Percentiles rank a stretch among this genome's conserved stretches.
Evolutionary conservation across 2,888 invertebrate genomes (phyloP).

Genomic region (Sphaerophoria rueppellii): DNA sequence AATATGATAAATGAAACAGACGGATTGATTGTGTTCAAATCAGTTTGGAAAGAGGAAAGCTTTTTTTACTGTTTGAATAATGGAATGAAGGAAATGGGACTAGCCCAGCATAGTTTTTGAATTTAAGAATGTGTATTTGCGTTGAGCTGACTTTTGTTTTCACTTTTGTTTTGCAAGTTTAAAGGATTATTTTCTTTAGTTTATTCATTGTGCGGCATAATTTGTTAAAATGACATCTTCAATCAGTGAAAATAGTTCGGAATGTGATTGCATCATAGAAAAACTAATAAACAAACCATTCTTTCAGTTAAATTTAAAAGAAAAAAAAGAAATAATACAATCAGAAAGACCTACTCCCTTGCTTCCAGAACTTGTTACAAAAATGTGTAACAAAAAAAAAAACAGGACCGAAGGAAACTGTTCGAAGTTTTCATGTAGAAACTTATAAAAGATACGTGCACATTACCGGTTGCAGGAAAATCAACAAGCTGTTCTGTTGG

Average conservation of each 20-base stretch:
- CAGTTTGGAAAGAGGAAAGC: too few species aligned
- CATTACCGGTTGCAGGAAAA: background rate
- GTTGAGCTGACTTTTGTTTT: background rate
- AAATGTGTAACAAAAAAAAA: slow-evolving; percentile 7
- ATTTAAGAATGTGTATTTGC: background rate
- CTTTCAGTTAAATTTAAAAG: too few species aligned
- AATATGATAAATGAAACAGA: too few species aligned
- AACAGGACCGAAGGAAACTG: slow-evolving; percentile 1
- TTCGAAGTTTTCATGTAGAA: slow-evolving; percentile 7
- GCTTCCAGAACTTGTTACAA: slow-evolving; percentile 2
- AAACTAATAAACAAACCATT: slow-evolving; percentile 9
- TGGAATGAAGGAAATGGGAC: slow-evolving; percentile 5
- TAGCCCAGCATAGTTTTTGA: background rate
- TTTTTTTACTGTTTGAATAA: background rate
- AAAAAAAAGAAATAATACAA: too few species aligned
- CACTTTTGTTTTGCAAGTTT: background rate
- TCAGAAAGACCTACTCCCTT: slow-evolving; percentile 6
- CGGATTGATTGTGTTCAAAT: too few species aligned
- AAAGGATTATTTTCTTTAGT: slow-evolving; percentile 4
- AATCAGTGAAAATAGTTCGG: background rate
- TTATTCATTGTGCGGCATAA: background rate
- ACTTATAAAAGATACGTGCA: slow-evolving; percentile 1
- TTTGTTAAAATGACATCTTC: too few species aligned
- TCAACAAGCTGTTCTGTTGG: slow-evolving; percentile 26
- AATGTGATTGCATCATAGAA: background rate